These are phyloP conservation scores for Embidobia sp. DNA, from an alignment of 2,888 invertebrate genomes.

Conservation along the genomic window DNA sequence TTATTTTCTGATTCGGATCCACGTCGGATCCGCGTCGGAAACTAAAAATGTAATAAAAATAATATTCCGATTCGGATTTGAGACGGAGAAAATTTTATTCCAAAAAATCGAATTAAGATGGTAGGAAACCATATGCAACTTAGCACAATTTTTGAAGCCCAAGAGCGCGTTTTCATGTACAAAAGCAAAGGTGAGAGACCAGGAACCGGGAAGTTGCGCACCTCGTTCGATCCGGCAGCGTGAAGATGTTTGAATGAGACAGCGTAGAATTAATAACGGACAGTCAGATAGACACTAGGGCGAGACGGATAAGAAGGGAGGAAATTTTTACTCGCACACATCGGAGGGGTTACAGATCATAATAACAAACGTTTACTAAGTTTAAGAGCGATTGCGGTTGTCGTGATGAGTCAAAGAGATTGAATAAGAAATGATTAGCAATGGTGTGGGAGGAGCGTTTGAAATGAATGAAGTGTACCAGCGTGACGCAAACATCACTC, in stretches of 20 bases:
- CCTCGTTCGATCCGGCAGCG: conserved; percentile 76
- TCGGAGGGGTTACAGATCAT: conserved; percentile 32
- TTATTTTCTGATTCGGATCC: no score
- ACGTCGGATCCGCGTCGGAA: no score
- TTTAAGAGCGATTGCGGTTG: conserved; percentile 9
- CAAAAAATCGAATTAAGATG: no score
- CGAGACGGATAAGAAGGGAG: conserved; percentile 43
- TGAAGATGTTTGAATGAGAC: conserved; percentile 79
- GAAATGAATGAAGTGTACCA: conserved; percentile 29
- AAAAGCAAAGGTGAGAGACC: conserved; percentile 47
- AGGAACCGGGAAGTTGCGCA: conserved; percentile 69
- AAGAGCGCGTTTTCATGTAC: conserved; percentile 35
- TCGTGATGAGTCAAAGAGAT: conserved; percentile 33
- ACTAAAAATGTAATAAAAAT: no score
- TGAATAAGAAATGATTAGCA: conserved; percentile 45
- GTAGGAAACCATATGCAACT: no score
- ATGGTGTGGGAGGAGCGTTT: conserved; percentile 27
- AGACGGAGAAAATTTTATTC: no score
- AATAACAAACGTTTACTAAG: conserved; percentile 29
- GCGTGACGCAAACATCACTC: background rate
- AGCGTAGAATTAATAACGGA: conserved; percentile 79
- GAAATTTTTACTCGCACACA: conserved; percentile 41
- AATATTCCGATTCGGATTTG: no score
- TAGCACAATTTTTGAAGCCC: no score
- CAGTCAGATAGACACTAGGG: conserved; percentile 73